Base-by-base conservation (phyloP, 2,888 invertebrate species). In the Agriopis aurantiaria region DNA sequence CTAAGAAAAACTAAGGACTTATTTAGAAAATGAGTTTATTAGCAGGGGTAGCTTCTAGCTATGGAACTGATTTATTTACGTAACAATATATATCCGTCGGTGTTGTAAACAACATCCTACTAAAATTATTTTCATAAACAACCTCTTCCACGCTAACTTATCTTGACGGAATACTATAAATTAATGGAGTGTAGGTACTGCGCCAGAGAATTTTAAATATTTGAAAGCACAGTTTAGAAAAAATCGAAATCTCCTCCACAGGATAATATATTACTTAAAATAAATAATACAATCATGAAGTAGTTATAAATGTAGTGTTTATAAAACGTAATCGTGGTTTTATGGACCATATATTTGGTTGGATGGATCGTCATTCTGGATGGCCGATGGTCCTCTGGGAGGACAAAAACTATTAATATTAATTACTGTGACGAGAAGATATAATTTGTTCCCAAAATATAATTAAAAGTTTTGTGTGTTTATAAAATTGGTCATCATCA, bases 271-370 rank as follows among this genome's bases (percentile, higher is more conserved):
- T 94, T 93, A 93, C 92, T 84, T 91, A 92, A 92, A 93, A 94
- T 94, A 92, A 93, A 94, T 93, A 93, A 92, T 91, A 88, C 91
- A 93, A 93, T 93, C 93, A 91, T 92, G 92, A 93, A 92, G 91
- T 91, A 91, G 91, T 93, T 91, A 92, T 92, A 91, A 91, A 92
- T 89, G 93, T 89, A 92, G 92, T 94, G 93, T 93, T 94, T 94
- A 92, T 93, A 93, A 92, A 92, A 92, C 85, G 88, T 92, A 91
- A 92, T 92, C 88, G 91, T 88, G 80, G 87, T 88, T 93, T 93
- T 92, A 92, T 92, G 92, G 92, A 81, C 84, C 89, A 90, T 92
- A 92, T 90, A 89, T 89, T 85, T 83, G 81, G 80, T 83, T 85
- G 85, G 88, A 87, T 82, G 83, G 78, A 77, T 80, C 80, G 63